phyloP scores from a whole-genome alignment of 1,140 invertebrate species.

The Halesus radiatus region DNA sequence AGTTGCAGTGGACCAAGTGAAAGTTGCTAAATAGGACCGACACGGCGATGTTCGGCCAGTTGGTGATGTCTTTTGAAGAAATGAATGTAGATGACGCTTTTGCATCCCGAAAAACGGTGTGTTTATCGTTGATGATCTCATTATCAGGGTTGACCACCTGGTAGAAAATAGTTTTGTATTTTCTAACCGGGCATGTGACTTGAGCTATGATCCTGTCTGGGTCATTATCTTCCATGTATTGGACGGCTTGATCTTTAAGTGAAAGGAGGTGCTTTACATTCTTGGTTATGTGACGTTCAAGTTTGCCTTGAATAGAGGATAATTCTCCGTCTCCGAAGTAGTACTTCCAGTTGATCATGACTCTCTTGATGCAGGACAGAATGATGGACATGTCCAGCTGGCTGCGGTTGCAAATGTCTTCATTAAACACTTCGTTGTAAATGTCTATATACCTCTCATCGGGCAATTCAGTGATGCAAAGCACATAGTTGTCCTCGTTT shows the following conservation, averaged over 20 bases:
- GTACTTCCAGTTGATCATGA: neutral
- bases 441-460: neutral
- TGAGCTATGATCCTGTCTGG: neutral
- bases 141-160: neutral
- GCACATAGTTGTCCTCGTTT: too few species aligned
- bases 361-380: neutral
- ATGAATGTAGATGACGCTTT: neutral
- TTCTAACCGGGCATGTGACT: neutral
- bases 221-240: neutral
- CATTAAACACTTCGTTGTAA: neutral
- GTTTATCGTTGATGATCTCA: neutral
- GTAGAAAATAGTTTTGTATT: constrained; percentile 7
- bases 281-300: neutral
- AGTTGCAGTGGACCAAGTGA: neutral
- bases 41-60: neutral
- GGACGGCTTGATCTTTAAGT: neutral
- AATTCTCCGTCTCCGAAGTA: neutral
- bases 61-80: constrained; percentile 5
- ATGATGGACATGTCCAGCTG: neutral
- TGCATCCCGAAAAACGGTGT: too few species aligned
- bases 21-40: neutral
- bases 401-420: neutral
- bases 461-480: too few species aligned
- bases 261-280: neutral
- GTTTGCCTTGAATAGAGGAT: neutral